phyloP scores from a whole-genome alignment of 2,113 vertebrate species.

The Hyperoodon ampullatus region DNA sequence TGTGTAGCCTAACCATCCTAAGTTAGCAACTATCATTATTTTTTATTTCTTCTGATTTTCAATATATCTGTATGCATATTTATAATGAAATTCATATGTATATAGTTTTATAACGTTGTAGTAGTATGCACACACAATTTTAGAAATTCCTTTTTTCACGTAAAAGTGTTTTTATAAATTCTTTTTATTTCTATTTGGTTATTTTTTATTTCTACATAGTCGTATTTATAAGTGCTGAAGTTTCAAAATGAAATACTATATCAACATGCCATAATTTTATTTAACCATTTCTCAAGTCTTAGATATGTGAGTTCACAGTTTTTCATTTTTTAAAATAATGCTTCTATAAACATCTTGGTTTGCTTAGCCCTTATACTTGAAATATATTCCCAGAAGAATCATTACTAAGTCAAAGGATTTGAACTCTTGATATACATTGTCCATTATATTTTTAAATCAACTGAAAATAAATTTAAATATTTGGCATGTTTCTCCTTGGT shows the following conservation, averaged over 20 bases:
- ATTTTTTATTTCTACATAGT: background rate
- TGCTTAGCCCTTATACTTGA: background rate
- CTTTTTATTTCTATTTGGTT: background rate
- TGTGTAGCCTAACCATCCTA: background rate
- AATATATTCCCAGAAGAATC: background rate
- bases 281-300: background rate
- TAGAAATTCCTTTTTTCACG: background rate
- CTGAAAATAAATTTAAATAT: slow-evolving; percentile 8
- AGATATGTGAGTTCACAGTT: background rate
- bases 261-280: background rate
- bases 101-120: background rate
- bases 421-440: background rate
- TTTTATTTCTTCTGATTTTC: slow-evolving; percentile 15
- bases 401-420: background rate
- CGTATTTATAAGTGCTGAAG: background rate
- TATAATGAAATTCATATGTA: background rate
- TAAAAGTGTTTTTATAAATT: background rate
- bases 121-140: background rate
- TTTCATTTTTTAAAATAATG: slow-evolving; percentile 2
- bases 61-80: background rate
- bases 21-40: background rate
- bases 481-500: background rate
- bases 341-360: background rate
- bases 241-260: background rate
- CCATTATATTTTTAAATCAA: slow-evolving; percentile 14